Evolutionary conservation across 2,888 invertebrate species (phyloP).

Genomic region (Drosophila cracens): DNA sequence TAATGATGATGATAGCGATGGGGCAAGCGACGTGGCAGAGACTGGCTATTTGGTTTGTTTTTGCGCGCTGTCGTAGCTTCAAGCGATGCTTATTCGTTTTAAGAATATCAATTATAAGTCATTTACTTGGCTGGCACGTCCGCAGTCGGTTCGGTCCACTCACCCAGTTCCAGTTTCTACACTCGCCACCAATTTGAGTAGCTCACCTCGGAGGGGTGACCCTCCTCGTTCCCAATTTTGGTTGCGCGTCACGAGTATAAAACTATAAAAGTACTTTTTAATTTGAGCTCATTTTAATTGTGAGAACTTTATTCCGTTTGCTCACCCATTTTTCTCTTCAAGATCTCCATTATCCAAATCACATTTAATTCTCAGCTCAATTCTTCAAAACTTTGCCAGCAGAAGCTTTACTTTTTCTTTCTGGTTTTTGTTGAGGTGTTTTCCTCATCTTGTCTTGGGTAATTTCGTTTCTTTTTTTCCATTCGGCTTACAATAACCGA

Average conservation of each 20-base stretch:
- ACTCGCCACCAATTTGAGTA: slow-evolving; percentile 30
- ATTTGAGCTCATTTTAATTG: slow-evolving; percentile 80
- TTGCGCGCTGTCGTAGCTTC: slow-evolving; percentile 6
- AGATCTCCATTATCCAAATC: slow-evolving; percentile 40
- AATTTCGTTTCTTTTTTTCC: background rate
- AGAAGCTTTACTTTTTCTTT: slow-evolving; percentile 5
- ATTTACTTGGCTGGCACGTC: slow-evolving; percentile 75
- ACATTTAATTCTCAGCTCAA: slow-evolving; percentile 54
- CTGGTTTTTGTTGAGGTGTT: slow-evolving; percentile 4
- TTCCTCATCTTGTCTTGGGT: background rate
- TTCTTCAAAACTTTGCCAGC: slow-evolving; percentile 31
- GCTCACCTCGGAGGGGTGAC: background rate
- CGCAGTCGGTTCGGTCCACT: slow-evolving; percentile 54
- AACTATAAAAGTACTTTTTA: slow-evolving; percentile 78
- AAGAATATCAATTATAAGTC: slow-evolving; percentile 82
- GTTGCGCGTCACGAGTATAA: slow-evolving; percentile 63
- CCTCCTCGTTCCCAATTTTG: background rate
- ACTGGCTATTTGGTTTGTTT: background rate
- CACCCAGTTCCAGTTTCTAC: slow-evolving; percentile 63
- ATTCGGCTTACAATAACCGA: slow-evolving; percentile 51
- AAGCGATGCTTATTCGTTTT: slow-evolving; percentile 75
- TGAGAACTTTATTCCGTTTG: slow-evolving; percentile 76
- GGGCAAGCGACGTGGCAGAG: slow-evolving; percentile 13
- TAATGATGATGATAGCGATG: slow-evolving; percentile 34
- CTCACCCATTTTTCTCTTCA: slow-evolving; percentile 6